These are phyloP conservation scores for Colletes latitarsis DNA, from an alignment of 1,140 invertebrate genomes.

Conservation along the genomic window DNA sequence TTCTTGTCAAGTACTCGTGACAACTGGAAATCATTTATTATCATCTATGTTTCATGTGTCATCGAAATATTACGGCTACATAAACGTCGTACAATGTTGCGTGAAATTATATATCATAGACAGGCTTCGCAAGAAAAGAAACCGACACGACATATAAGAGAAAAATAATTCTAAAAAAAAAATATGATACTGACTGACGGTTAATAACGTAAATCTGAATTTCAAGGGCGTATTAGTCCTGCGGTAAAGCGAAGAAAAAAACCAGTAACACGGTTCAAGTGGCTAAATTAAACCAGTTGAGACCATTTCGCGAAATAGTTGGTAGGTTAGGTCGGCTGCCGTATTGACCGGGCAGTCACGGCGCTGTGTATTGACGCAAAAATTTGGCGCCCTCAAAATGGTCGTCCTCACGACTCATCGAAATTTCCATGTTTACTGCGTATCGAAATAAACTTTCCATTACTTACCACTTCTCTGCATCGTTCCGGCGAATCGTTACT, in stretches of 20 bases:
- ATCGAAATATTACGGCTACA: neutral
- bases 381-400: constrained; percentile 74
- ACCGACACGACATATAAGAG: neutral
- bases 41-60: neutral
- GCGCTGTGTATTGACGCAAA: constrained; percentile 68
- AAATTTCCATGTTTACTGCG: neutral
- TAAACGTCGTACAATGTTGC: neutral
- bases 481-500: constrained; percentile 53
- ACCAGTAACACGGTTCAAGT: neutral
- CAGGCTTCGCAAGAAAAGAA: neutral
- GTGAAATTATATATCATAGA: neutral
- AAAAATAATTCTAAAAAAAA: neutral
- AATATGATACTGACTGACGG: too few relatives aligned
- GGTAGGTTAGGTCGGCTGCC: constrained; percentile 65
- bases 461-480: constrained; percentile 74
- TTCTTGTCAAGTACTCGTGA: too few relatives aligned
- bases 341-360: constrained; percentile 62
- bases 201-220: neutral
- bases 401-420: constrained; percentile 52
- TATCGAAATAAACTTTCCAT: neutral
- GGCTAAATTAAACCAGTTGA: constrained; percentile 18
- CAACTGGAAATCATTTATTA: neutral
- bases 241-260: neutral
- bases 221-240: neutral
- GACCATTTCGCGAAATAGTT: constrained; percentile 28